A percentile compares a stretch with the other conserved stretches of the same genome.
Conservation (phyloP, 2,888 invertebrate genomes). For the Allolobophora icterica region DNA sequence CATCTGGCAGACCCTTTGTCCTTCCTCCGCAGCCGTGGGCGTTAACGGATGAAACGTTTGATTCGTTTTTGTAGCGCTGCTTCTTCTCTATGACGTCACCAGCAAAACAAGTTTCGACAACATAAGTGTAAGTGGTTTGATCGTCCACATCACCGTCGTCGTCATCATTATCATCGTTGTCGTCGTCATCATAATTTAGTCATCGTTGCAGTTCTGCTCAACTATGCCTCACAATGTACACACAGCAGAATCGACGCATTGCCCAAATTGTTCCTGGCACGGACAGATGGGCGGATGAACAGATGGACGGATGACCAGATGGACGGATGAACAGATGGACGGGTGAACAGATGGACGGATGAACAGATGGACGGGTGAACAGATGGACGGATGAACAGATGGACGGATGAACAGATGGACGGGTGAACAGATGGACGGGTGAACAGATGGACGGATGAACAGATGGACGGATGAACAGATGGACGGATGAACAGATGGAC, state of each 20-base stretch:
- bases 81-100: constrained; percentile 91
- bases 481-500: too few species aligned
- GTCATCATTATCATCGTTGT: not conserved
- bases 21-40: not conserved
- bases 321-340: too few species aligned
- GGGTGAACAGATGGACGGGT: too few species aligned
- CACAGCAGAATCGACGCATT: too few species aligned
- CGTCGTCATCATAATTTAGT: not conserved
- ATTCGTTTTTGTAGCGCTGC: constrained; percentile 74
- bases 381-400: too few species aligned
- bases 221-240: not conserved
- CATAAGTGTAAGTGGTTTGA: constrained; percentile 72
- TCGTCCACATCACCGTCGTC: not conserved
- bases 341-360: too few species aligned
- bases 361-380: too few species aligned
- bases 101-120: constrained; percentile 95
- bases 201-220: not conserved
- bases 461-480: too few species aligned
- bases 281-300: not conserved
- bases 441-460: too few species aligned
- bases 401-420: too few species aligned
- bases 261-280: too few species aligned
- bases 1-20: not conserved
- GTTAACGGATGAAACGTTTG: not conserved
- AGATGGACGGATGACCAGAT: too few species aligned